Percentiles rank a stretch among this genome's conserved stretches.
Conservation (phyloP, 2,797 vertebrate genomes). For the Oreochromis mossambicus region DNA sequence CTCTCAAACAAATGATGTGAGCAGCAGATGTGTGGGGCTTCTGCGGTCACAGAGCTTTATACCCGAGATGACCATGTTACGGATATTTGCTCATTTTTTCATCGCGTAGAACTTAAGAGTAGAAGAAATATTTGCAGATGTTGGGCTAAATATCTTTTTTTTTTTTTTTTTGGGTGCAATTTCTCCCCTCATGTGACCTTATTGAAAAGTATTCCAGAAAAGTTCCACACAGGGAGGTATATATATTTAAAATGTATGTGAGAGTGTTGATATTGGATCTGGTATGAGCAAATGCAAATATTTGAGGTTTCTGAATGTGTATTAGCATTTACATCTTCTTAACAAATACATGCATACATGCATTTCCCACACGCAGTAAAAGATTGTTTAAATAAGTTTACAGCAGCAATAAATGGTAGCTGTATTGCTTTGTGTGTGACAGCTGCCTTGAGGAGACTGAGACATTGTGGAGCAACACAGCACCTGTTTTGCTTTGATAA, state of each 20-base stretch:
- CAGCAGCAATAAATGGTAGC: fast-evolving
- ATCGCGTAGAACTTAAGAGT: fast-evolving
- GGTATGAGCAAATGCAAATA: neutral
- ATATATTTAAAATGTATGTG: neutral
- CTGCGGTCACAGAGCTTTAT: neutral
- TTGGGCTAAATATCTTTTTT: neutral
- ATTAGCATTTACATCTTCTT: fast-evolving
- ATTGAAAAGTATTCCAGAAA: neutral
- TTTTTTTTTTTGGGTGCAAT: neutral
- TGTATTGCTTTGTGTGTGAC: neutral
- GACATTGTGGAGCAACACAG: neutral
- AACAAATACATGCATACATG: neutral
- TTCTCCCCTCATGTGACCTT: fast-evolving
- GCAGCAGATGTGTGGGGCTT: neutral
- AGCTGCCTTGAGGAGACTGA: neutral
- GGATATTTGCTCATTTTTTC: neutral
- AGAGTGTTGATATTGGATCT: neutral
- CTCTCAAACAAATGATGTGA: neutral
- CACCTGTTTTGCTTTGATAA: neutral
- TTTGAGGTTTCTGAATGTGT: neutral
- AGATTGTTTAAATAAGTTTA: fast-evolving
- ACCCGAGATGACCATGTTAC: fast-evolving
- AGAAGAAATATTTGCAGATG: neutral
- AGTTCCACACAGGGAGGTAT: neutral
- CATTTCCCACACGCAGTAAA: neutral